Evolutionary conservation across 37 sponge, comb jelly and placozoan species (phyloP).

Genomic region (Eunapius fragilis): DNA sequence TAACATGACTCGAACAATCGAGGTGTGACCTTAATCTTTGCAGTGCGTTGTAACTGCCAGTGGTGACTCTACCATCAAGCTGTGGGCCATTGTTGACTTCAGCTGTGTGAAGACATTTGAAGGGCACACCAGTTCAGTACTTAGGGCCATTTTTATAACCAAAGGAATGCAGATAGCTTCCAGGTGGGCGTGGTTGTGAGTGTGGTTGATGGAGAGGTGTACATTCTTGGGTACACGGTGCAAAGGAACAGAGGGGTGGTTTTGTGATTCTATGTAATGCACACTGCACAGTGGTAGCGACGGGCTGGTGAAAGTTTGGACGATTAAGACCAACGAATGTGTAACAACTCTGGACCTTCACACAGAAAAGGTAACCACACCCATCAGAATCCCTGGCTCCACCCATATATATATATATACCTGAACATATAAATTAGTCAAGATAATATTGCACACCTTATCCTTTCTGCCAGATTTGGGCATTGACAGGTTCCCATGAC

Average conservation of each 20-base stretch:
- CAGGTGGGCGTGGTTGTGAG: constrained; percentile 43
- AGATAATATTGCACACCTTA: too few species aligned
- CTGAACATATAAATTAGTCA: too few species aligned
- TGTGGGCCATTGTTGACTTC: constrained; percentile 89
- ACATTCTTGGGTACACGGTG: too few species aligned
- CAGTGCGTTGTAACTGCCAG: constrained; percentile 91
- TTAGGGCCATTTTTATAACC: constrained; percentile 81
- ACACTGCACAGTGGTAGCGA: constrained; percentile 71
- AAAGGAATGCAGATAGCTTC: constrained; percentile 92
- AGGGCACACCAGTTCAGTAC: constrained; percentile 89
- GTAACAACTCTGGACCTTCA: constrained; percentile 89
- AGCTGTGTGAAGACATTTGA: constrained; percentile 92
- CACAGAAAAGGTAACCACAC: constrained; percentile 83
- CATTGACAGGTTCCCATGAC: constrained; percentile 42
- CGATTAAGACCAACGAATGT: constrained; percentile 83
- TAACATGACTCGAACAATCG: background rate
- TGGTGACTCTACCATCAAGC: constrained; percentile 81
- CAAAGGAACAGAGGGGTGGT: too few species aligned
- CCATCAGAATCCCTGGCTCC: background rate
- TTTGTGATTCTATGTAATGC: too few species aligned
- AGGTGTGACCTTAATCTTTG: background rate
- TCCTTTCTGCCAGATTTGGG: constrained; percentile 85
- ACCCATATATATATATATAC: background rate
- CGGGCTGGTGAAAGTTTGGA: constrained; percentile 97
- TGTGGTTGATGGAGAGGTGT: too few species aligned